Evolutionary conservation across 2,113 vertebrate genomes (phyloP), one percentile per base, ranked within the genome.

Genomic region (Phrynosoma blainvillii): DNA sequence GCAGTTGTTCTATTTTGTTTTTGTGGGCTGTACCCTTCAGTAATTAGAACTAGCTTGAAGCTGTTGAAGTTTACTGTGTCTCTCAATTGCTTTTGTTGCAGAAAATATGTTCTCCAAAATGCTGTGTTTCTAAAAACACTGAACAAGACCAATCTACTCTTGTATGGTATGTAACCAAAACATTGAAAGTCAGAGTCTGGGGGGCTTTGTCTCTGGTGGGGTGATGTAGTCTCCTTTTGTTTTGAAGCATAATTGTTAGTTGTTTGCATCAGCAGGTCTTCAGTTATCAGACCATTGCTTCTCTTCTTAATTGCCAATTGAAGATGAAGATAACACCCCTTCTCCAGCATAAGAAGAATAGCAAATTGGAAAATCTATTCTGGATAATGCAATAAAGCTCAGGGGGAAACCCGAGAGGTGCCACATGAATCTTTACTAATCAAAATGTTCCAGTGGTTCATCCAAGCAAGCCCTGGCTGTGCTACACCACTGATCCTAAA

Each of bases 11-110:
- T 62, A 23, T 25, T 23, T 18, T 12, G 4, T 52, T 82, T 79
- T 21, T 8, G 23, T 1, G 16, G 25, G 36, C 3, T 0, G 10
- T 65, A 18, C 30, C 1, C 36, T 62, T 12, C 30, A 65, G 81
- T 76, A 86, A 91, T 74, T 90, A 83, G 90, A 90, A 86, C 25
- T 92, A 92, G 85, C 70, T 5, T 85, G 83, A 56, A 84, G 66
- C 79, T 87, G 70, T 86, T 68, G 83, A 89, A 52, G 2, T 0
- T 86, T 89, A 85, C 85, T 92, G 25, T 84, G 85, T 65, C 23
- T 16, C 81, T 62, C 89, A 83, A 27, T 11, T n/a, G 54, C 78
- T 84, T 80, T 40, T 1, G 32, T 13, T 32, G 86, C 75, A 0
- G 13, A n/a, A 88, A 87, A 77, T 84, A 32, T 5, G 25, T 30